Evolutionary conservation across 2,797 vertebrate genomes (phyloP).

Genomic region (Eulemur coronatus): DNA sequence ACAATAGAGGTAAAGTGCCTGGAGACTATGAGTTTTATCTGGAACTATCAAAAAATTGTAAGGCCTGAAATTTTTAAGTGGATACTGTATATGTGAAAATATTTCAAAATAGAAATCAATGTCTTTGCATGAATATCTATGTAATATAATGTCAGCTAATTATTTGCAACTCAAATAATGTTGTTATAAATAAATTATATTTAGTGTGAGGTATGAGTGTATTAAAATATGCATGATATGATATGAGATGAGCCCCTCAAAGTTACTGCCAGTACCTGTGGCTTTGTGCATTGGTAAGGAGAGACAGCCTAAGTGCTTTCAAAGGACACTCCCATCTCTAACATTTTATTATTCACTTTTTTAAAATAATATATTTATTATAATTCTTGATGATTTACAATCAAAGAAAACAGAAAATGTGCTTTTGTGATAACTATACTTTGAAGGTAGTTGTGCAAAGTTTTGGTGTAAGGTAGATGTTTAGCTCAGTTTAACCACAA

Average conservation of each 20-base stretch:
- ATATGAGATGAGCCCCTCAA: neutral
- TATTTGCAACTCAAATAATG: neutral
- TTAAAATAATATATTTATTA: neutral
- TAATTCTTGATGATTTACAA: neutral
- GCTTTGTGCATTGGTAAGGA: neutral
- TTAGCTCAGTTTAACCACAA: neutral
- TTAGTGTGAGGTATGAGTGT: neutral
- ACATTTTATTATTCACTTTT: neutral
- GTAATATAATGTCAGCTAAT: neutral
- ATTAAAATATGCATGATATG: neutral
- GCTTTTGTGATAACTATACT: neutral
- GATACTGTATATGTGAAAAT: neutral
- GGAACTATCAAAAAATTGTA: neutral
- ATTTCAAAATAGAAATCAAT: constrained; percentile 12
- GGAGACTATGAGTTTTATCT: neutral
- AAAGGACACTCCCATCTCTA: neutral
- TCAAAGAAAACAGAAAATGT: constrained; percentile 10
- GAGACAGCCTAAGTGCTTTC: neutral
- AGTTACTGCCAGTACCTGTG: neutral
- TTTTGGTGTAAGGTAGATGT: neutral
- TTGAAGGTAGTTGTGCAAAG: neutral
- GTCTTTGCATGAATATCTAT: neutral
- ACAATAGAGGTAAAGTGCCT: neutral
- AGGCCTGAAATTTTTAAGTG: neutral
- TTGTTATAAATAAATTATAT: neutral